Evolutionary conservation across 1,140 invertebrate species (phyloP).

Genomic region (Hyles euphorbiae): DNA sequence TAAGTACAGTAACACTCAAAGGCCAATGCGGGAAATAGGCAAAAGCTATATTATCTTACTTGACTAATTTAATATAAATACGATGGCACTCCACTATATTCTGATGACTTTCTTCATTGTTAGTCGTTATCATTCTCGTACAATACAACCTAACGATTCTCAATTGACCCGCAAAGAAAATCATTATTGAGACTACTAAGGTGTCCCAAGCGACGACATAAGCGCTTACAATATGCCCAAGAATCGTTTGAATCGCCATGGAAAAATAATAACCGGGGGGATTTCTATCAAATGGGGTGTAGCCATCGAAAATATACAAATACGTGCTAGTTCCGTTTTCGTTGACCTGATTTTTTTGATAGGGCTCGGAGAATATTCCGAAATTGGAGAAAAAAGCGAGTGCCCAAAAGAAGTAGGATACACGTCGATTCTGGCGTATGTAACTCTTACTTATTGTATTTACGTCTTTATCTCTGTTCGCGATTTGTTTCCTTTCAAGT

Average conservation of each 20-base stretch:
- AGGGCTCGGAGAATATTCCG: conserved; percentile 39
- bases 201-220: conserved; percentile 48
- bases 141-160: conserved; percentile 31
- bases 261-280: conserved; percentile 45
- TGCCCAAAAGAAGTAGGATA: conserved; percentile 40
- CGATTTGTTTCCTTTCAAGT: conserved; percentile 29
- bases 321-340: conserved; percentile 35
- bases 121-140: conserved; percentile 16
- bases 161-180: conserved; percentile 46
- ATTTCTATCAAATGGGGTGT: conserved; percentile 34
- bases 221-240: conserved; percentile 37
- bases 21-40: too few relatives aligned
- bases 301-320: conserved; percentile 40
- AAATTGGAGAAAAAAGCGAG: conserved; percentile 40
- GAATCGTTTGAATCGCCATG: conserved; percentile 34
- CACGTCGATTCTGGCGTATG: conserved; percentile 29
- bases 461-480: conserved; percentile 16
- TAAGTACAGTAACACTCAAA: too few relatives aligned
- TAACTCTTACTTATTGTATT: conserved; percentile 26
- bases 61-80: conserved; percentile 31
- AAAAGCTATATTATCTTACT: conserved; percentile 24
- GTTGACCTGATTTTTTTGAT: conserved; percentile 32
- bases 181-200: conserved; percentile 38
- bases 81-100: conserved; percentile 37
- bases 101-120: conserved; percentile 15